Evolutionary conservation across 2,888 invertebrate genomes (phyloP), one percentile per base, ranked within the genome.

Genomic region (Drosophila suboccidentalis): DNA sequence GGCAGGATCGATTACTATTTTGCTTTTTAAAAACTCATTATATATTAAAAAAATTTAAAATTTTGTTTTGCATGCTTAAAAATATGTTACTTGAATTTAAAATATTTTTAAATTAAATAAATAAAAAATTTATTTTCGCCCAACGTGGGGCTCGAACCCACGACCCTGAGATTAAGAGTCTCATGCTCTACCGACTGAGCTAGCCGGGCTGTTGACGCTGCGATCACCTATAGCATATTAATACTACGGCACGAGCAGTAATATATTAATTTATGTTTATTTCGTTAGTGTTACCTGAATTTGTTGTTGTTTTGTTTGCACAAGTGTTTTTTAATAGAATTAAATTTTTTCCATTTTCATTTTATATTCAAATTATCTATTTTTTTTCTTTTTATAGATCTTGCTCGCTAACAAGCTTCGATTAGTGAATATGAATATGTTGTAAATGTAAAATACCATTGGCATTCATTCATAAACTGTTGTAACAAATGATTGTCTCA

Each of bases 181-280:
- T 92, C 92, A 91, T 92, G 92, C 92, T 92, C 92, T 92, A 92
- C 92, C 91, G 92, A 92, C 92, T 92, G 92, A 92, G 92, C 92
- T 92, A 92, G 92, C 92, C 92, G 91, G 92, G 92, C 92, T 80
- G 34, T 66, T 82, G 46, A 0, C 0, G 0, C 0, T 0, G 0
- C 0, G 62, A 78, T 68, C 72, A 44, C 67, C 43, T 47, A 70
- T 39, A 6, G 17, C 15, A 9, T 1, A 44, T 15, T 53, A 38
- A 2, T 3, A 19, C 2, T 34, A 1, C 2, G 11, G 8, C 10
- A 6, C 15, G 4, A 10, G 2, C 32, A 29, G 8, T 4, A 5
- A n/a, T n/a, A 47, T n/a, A 47, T 32, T 9, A 22, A 10, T 19
- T 10, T n/a, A 15, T 8, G n/a, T 38, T 38, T 22, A 5, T n/a